These are phyloP conservation scores for Mimumesa dahlbomi DNA, from an alignment of 2,888 invertebrate species.

Conservation along the genomic window DNA sequence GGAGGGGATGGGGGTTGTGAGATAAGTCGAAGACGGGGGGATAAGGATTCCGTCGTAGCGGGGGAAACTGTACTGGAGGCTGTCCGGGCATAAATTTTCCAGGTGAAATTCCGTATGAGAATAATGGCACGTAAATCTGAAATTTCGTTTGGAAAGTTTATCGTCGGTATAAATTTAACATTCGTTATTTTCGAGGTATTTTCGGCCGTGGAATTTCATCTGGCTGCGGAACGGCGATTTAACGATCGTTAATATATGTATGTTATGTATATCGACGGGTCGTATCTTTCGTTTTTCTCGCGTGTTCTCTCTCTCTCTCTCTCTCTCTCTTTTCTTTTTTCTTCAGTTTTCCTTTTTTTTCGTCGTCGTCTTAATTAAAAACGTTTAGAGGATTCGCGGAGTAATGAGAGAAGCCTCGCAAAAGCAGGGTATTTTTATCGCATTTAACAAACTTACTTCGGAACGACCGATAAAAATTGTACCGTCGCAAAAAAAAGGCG, in stretches of 20 bases:
- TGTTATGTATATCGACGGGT: constrained; percentile 10
- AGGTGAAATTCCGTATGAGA: constrained; percentile 22
- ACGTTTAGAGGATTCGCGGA: constrained; percentile 39
- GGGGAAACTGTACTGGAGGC: not conserved
- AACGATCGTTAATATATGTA: not conserved
- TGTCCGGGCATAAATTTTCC: constrained; percentile 22
- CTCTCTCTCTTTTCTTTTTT: too few species aligned
- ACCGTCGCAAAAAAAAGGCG: constrained; percentile 8
- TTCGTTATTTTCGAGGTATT: not conserved
- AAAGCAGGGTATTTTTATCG: constrained; percentile 44
- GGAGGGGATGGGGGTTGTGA: too few species aligned
- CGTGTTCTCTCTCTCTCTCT: too few species aligned
- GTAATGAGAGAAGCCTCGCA: constrained; percentile 21
- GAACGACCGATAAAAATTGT: constrained; percentile 48
- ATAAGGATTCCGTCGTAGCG: not conserved
- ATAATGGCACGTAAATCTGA: constrained; percentile 23
- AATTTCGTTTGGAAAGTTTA: constrained; percentile 8
- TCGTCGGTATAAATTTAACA: not conserved
- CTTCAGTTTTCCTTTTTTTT: too few species aligned
- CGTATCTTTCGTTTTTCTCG: too few species aligned
- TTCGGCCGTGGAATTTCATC: not conserved
- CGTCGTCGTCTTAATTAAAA: constrained; percentile 55
- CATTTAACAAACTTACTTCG: constrained; percentile 34
- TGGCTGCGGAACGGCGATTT: not conserved
- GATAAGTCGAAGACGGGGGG: constrained; percentile 16